Percentiles rank a stretch among this genome's conserved stretches.
phyloP scores from a whole-genome alignment of 2,113 vertebrate genomes.

The Sturnira hondurensis region DNA sequence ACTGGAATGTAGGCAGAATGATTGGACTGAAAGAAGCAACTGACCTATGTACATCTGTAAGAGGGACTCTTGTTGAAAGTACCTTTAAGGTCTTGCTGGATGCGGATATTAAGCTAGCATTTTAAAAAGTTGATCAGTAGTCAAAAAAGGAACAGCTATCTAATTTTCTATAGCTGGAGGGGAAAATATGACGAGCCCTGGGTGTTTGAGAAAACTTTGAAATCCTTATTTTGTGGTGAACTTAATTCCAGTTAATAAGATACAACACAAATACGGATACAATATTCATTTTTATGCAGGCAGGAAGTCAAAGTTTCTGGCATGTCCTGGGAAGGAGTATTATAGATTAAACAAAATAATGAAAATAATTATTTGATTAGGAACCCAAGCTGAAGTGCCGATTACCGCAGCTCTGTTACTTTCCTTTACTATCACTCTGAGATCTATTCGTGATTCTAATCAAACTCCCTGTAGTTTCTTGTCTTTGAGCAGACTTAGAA shows the following conservation, averaged over 20 bases:
- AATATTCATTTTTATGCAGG: constrained; percentile 51
- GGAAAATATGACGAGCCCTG: not conserved
- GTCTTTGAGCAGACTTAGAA: constrained; percentile 73
- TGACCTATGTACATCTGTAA: not conserved
- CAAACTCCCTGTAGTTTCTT: constrained; percentile 71
- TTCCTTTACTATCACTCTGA: constrained; percentile 65
- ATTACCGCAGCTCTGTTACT: constrained; percentile 67
- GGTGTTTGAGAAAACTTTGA: constrained; percentile 42
- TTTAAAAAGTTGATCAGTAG: not conserved
- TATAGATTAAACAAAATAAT: constrained; percentile 66
- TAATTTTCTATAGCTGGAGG: not conserved
- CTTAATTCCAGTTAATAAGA: constrained; percentile 44
- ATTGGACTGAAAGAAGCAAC: not conserved
- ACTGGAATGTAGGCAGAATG: not conserved
- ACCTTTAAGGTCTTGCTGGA: not conserved
- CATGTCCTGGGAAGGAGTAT: constrained; percentile 42
- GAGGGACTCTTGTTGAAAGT: not conserved
- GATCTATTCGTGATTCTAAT: constrained; percentile 74
- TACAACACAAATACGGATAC: constrained; percentile 5
- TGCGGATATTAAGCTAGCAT: not conserved
- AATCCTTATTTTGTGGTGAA: constrained; percentile 16
- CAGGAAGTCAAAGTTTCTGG: constrained; percentile 46
- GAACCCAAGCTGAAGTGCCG: constrained; percentile 71
- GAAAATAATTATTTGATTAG: constrained; percentile 79
- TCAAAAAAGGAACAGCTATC: not conserved